Base-by-base conservation (phyloP, 35 echinoderm and acorn worm genomes). In the Patiria miniata region DNA sequence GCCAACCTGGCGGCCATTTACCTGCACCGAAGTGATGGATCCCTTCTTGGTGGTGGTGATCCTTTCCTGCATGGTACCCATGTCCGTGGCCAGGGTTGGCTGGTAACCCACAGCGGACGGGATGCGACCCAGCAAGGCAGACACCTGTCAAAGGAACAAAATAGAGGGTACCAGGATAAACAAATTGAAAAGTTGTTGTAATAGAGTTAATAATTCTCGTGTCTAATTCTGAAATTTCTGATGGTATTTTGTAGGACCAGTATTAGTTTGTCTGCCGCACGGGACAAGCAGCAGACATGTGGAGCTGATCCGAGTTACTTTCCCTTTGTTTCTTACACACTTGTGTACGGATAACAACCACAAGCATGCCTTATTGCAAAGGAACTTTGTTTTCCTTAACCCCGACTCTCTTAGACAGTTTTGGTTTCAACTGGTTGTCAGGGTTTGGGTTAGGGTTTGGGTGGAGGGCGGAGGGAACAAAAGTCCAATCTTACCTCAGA, bases 101-200 rank as follows among this genome's bases (percentile, higher is more conserved):
- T 88, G 86, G 77, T 88, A 88, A 81, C 95, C 95, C 61, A 97
- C 95, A 77, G 95, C 95, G 2, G 95, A 97, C 47, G 95, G 95
- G 53, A 93, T 97, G 91, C 95, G 95, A 79, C 95, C 95, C 83
- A 97, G 55, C 79, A 97, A 79, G 51, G 95, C 91, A 86, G 95
- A 97, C 42, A 99, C 96, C 91, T 93, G 28, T 6, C 37, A 81
- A 6, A 6, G 65, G 34, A 30, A 26, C 19, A 69, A 37, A 7
- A 51, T 51, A 5, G 12, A 83, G 51, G 39, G 21, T 33, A 83
- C 2, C 18, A 12, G 34, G 19, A 26, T 0, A 73, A 97, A 91
- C 90, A 87, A 23, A 3, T 47, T 47, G 42, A 42, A 77, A n/a
- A n/a, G n/a, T n/a, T n/a, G n/a, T n/a, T 47, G 4, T 6, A 4